Evolutionary conservation across 2,888 invertebrate species (phyloP).

Genomic region (Seira ritae): DNA sequence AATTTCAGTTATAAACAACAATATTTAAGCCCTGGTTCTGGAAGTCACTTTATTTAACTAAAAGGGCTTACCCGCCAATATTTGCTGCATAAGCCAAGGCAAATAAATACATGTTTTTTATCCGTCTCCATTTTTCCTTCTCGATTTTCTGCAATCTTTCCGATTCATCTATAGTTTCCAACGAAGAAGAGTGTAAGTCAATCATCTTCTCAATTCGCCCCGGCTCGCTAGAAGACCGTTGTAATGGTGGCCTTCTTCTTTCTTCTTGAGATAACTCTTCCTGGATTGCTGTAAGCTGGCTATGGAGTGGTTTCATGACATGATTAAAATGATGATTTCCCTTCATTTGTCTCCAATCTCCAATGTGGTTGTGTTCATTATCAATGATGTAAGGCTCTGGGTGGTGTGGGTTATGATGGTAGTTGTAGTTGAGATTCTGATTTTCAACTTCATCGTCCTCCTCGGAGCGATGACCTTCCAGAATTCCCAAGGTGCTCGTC

Average conservation of each 20-base stretch:
- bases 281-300: neutral
- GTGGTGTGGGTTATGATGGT: too few relatives aligned
- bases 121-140: conserved; percentile 48
- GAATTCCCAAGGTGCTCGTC: conserved; percentile 21
- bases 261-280: conserved; percentile 1
- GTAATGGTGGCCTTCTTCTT: neutral
- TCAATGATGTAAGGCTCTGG: too few relatives aligned
- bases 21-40: too few relatives aligned
- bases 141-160: conserved; percentile 22
- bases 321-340: too few relatives aligned
- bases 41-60: neutral
- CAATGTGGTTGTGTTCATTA: too few relatives aligned
- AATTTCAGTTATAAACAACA: conserved; percentile 1
- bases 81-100: conserved; percentile 71
- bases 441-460: too few relatives aligned
- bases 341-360: too few relatives aligned
- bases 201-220: conserved; percentile 28
- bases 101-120: conserved; percentile 71
- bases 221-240: neutral
- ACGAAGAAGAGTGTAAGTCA: conserved; percentile 19
- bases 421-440: too few relatives aligned
- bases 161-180: conserved; percentile 14
- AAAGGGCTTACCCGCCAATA: conserved; percentile 69
- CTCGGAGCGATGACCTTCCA: conserved; percentile 30
- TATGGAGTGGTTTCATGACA: neutral